Evolutionary conservation across 2,888 invertebrate species (phyloP), one percentile per base, ranked within the genome.

Genomic region (Agelastica alni): DNA sequence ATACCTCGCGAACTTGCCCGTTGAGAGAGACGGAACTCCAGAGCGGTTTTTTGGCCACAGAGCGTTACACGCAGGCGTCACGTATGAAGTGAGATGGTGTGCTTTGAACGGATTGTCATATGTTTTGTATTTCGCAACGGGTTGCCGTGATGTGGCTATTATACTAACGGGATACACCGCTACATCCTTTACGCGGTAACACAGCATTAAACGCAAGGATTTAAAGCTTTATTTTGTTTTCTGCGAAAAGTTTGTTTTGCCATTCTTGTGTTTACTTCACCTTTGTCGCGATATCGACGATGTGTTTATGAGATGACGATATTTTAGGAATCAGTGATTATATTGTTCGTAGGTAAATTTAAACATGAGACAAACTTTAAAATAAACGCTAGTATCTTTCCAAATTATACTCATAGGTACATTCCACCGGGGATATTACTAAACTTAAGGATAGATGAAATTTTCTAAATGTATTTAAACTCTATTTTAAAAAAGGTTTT

Each of bases 1-100:
- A 80, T 39, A 39, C 20, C 81, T 83, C 81, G 80, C 79, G 80
- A 81, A 81, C 82, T 82, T 80, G 80, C 79, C 80, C 79, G 68
- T 62, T 61, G 70, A 76, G 65, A 69, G 71, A 73, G 75, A 73
- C 64, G 70, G 69, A 62, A 63, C 64, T 61, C 62, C 62, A 70
- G 60, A 81, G 82, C 72, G 75, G 75, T 75, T 75, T 82, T 67
- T 65, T 53, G 81, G 81, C 81, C 65, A 60, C 65, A 73, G 71
- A 71, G 44, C 43, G 59, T 56, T 52, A 54, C 53, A 74, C 75
- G 75, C 75, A 75, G 70, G 75, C 76, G 75, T 74, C 75, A 74
- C 75, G 71, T 54, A 69, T 68, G 58, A 36, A 60, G 56, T 43
- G 60, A 60, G 73, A 70, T 51, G 47, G 44, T 46, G 56, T 55